Base-by-base conservation (phyloP, 2,113 vertebrate species). In the Cebidichthys violaceus region DNA sequence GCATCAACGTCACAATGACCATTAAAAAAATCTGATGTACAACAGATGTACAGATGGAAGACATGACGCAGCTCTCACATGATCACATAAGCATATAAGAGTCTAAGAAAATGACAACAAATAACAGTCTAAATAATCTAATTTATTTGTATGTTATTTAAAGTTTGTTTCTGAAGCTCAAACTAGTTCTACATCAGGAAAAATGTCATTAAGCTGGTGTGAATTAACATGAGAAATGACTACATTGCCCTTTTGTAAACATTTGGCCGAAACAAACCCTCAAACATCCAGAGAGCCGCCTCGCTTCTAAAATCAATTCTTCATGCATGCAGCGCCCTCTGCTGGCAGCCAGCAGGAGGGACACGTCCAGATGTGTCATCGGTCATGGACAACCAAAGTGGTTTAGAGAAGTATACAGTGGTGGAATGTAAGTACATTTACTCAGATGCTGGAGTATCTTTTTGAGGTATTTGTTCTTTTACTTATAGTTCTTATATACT, bases 321-420 rank as follows among this genome's bases (percentile, higher is more conserved):
- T 39, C 65, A 13, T 47, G 74, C 54, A 59, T 2, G 54, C 47
- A 31, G 76, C 71, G 81, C 4, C 85, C 78, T 77, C 90, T 86
- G 45, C 62, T 85, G 89, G 77, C 62, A 6, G 22, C 50, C 14
- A 8, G 6, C 2, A 2, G 57, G 18, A 79, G 5, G 0, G 15
- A 55, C n/a, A 66, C n/a, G 2, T 9, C 33, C 50, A 17, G 47
- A 31, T 52, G 4, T 6, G 31, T 14, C 27, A 33, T 10, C 9
- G 9, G 11, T 35, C 20, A 64, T 1, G 2, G 2, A 39, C 61
- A 15, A 15, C 11, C 33, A 24, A 1, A 68, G 4, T 17, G 24
- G 4, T 45, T 67, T 39, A 14, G 0, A 22, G 17, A n/a, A 22
- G 13, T 1, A 50, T 1, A 50, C 43, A 2, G 31, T 10, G 4